phyloP scores from a whole-genome alignment of 2,113 vertebrate genomes.

The Halichoeres trimaculatus region DNA sequence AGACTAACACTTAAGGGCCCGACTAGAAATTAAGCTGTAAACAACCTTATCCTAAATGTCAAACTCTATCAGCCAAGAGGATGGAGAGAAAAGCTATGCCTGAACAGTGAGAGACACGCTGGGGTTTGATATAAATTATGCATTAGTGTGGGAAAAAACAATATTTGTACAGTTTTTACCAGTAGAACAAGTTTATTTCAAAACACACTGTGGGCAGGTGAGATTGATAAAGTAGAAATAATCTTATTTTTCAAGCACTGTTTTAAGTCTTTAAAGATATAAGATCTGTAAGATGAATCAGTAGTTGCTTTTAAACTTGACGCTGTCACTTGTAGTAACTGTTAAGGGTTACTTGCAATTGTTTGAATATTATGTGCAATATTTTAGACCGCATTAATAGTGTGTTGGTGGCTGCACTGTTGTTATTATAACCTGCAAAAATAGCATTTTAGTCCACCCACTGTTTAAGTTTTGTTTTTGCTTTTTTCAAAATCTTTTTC shows the following conservation, averaged over 20 bases:
- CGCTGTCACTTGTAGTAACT: neutral
- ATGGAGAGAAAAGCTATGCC: neutral
- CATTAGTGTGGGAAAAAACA: neutral
- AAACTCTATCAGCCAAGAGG: neutral
- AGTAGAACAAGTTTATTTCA: neutral
- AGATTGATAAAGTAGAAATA: neutral
- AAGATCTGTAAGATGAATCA: neutral
- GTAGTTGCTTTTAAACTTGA: neutral
- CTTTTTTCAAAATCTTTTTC: too few species aligned
- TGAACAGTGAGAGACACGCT: neutral
- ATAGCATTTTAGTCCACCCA: too few species aligned
- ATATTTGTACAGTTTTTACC: neutral
- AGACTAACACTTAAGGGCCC: neutral
- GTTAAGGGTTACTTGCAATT: neutral
- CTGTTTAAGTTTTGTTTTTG: too few species aligned
- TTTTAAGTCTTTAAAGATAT: neutral
- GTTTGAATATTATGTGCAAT: neutral
- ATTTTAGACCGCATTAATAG: neutral
- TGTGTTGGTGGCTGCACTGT: neutral
- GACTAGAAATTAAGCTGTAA: neutral
- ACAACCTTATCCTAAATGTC: neutral
- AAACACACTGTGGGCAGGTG: neutral
- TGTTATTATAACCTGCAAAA: neutral
- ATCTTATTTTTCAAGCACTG: neutral
- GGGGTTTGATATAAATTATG: neutral